phyloP scores from a whole-genome alignment of 2,888 invertebrate species.

The Cheilosia urbana region DNA sequence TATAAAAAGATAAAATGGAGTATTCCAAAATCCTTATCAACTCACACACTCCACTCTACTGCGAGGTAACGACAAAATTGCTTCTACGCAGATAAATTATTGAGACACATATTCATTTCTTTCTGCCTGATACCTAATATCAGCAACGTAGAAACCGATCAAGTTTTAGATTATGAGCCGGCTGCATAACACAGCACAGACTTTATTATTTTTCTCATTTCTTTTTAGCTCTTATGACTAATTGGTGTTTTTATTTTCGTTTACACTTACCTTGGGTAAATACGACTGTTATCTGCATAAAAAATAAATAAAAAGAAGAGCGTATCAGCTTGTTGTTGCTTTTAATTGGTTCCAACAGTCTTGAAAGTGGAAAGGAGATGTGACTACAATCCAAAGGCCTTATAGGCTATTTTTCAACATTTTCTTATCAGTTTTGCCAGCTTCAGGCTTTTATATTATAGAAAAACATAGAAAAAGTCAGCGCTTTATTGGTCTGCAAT shows the following conservation, averaged over 20 bases:
- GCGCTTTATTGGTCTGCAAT: too few relatives aligned
- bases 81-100: slow-evolving; percentile 27
- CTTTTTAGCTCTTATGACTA: slow-evolving; percentile 7
- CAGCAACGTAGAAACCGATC: slow-evolving; percentile 16
- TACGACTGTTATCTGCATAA: background rate
- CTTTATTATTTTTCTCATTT: background rate
- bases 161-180: background rate
- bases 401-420: slow-evolving; percentile 1
- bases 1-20: background rate
- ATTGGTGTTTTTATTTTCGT: background rate
- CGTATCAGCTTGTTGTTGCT: background rate
- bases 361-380: background rate
- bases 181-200: background rate
- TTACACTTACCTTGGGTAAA: background rate
- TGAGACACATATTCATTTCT: background rate
- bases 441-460: background rate
- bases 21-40: slow-evolving; percentile 46
- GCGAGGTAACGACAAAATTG: background rate
- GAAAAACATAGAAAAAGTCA: background rate
- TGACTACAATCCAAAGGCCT: background rate
- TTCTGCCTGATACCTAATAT: slow-evolving; percentile 11
- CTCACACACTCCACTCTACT: slow-evolving; percentile 6
- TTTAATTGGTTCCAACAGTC: background rate
- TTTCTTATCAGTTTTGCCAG: slow-evolving; percentile 11
- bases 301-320: too few relatives aligned